phyloP scores from a whole-genome alignment of 2,888 invertebrate genomes.

The Synergus gifuensis region DNA sequence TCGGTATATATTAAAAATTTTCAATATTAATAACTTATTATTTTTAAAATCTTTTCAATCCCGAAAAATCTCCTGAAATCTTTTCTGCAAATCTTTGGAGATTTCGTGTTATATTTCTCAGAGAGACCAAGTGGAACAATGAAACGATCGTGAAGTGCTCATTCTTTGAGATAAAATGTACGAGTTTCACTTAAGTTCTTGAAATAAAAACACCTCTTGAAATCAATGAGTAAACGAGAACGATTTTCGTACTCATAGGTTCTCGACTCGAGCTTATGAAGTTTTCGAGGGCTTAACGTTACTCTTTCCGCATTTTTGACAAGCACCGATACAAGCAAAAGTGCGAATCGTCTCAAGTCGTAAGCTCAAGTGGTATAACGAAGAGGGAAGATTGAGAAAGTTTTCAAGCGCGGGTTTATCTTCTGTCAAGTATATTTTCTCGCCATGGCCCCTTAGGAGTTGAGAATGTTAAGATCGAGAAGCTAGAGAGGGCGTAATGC shows the following conservation, averaged over 20 bases:
- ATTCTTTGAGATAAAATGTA: not conserved
- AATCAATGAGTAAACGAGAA: not conserved
- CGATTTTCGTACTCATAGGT: not conserved
- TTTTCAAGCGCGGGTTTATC: conserved; percentile 57
- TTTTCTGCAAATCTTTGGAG: too few relatives aligned
- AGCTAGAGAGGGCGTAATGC: conserved; percentile 20
- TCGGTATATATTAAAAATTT: too few relatives aligned
- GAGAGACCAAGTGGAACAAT: too few relatives aligned
- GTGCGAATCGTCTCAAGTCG: not conserved
- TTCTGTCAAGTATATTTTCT: conserved; percentile 57
- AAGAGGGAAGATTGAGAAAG: conserved; percentile 56
- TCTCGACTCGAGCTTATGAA: not conserved
- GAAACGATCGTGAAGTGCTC: too few relatives aligned
- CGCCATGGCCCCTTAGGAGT: not conserved
- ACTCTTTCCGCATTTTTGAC: not conserved
- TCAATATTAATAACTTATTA: too few relatives aligned
- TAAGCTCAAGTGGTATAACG: conserved; percentile 4
- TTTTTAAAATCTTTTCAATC: too few relatives aligned
- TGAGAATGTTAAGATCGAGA: not conserved
- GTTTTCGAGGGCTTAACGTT: not conserved
- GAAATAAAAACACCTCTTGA: not conserved
- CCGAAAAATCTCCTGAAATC: too few relatives aligned
- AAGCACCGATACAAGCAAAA: not conserved
- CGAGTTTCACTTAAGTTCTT: not conserved
- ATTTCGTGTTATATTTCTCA: too few relatives aligned